A percentile compares a stretch with the other conserved stretches of the same genome.
Evolutionary conservation across 2,113 vertebrate species (phyloP).

Genomic region (Paramisgurnus dabryanus): DNA sequence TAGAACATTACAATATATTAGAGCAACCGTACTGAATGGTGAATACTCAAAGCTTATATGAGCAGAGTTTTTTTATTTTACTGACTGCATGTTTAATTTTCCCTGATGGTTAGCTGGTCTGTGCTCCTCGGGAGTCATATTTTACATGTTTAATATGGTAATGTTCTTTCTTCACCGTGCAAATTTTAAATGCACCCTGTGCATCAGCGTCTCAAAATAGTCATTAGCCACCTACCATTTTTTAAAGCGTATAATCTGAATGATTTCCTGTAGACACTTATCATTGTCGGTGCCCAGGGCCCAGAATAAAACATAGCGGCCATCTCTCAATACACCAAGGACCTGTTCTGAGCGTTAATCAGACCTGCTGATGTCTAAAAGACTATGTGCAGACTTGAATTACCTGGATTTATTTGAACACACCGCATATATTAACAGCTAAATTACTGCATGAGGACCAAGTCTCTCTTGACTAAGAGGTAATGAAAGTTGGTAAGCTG

Average conservation of each 20-base stretch:
- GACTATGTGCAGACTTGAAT: constrained; percentile 35
- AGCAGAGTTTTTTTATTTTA: constrained; percentile 68
- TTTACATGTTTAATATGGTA: constrained; percentile 61
- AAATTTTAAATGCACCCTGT: constrained; percentile 39
- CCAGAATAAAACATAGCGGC: constrained; percentile 41
- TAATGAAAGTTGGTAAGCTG: constrained; percentile 23
- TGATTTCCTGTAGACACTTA: constrained; percentile 53
- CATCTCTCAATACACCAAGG: constrained; percentile 49
- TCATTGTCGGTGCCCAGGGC: constrained; percentile 49
- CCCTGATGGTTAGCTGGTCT: constrained; percentile 36
- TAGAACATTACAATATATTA: constrained; percentile 5
- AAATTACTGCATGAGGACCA: constrained; percentile 21
- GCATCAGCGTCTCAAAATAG: constrained; percentile 46
- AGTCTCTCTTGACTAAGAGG: constrained; percentile 14
- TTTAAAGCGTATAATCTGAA: constrained; percentile 19
- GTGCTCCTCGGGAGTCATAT: constrained; percentile 44
- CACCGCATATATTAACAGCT: constrained; percentile 36
- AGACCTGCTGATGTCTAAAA: constrained; percentile 39
- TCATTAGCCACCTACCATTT: constrained; percentile 44
- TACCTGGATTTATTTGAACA: constrained; percentile 58
- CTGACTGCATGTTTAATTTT: constrained; percentile 45
- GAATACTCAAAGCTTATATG: constrained; percentile 66
- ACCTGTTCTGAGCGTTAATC: constrained; percentile 52
- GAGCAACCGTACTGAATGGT: constrained; percentile 68
- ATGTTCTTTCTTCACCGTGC: constrained; percentile 52